Evolutionary conservation across 2,113 vertebrate species (phyloP), one percentile per base, ranked within the genome.

Genomic region (Onychostruthus taczanowskii): DNA sequence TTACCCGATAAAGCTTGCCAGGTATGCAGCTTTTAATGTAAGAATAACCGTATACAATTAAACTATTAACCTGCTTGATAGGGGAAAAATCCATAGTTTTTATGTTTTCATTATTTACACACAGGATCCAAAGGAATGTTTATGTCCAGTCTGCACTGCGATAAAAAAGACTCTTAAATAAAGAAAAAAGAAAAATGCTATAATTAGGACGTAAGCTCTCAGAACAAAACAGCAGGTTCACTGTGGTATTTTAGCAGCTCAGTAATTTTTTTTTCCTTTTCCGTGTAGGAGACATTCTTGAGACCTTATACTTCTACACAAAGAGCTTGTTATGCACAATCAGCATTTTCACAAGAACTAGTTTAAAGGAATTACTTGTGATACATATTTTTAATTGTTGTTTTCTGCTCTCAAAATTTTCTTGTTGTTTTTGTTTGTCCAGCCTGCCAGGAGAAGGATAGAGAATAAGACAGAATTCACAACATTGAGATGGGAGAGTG

Each of bases 31-130:
- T 98, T 98, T 98, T 98, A 98, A 98, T 98, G 98, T 98, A 98
- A 98, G 98, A 98, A 99, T 99, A 99, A 99, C 98, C 94, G 96
- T 97, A 96, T 97, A 99, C 99, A 99, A 99, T 99, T 99, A 99
- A 99, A 98, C 99, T 98, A 99, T 99, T 99, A 99, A 98, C 98
- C 98, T 98, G 92, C 92, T 92, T 96, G 90, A 97, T 96, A 86
- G 97, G 95, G 93, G 93, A 95, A 97, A 96, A 98, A 97, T 96
- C 95, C 95, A 94, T 95, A 96, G 77, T 93, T 95, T 96, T 97
- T 96, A 93, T 89, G 94, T 97, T 98, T 98, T 97, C 95, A 95
- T 98, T 97, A 97, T 97, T 97, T 95, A 97, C 80, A 93, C 84
- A 33, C 83, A 93, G 89, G 95, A 97, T 96, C 96, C 95, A 91